Conservation (phyloP, 2,888 invertebrate species). For the Nasonia oneida region DNA sequence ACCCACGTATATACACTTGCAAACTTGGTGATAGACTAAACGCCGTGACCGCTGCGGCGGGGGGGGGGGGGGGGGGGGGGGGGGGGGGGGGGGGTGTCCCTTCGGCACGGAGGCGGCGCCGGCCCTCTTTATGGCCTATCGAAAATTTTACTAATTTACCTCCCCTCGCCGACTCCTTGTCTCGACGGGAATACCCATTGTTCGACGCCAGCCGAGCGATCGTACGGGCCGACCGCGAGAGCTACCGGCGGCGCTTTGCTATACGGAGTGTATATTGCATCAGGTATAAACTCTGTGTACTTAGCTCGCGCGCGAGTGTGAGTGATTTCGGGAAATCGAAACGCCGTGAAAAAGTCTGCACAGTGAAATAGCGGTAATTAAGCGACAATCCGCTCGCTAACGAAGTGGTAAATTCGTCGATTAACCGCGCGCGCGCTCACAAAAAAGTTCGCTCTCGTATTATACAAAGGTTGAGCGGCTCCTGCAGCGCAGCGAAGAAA, state of each 20-base stretch:
- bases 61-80: neutral
- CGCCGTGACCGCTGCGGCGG: constrained; percentile 3
- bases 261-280: neutral
- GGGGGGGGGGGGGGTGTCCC: neutral
- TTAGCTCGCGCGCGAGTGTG: neutral
- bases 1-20: neutral
- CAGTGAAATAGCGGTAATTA: constrained; percentile 3
- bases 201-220: neutral
- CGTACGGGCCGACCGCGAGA: neutral
- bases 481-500: constrained; percentile 16
- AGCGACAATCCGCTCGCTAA: constrained; percentile 14
- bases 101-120: neutral
- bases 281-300: neutral
- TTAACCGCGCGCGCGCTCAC: neutral
- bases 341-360: neutral
- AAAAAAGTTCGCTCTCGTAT: neutral
- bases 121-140: constrained; percentile 13
- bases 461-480: neutral
- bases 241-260: neutral
- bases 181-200: neutral
- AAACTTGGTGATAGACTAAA: neutral
- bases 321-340: neutral
- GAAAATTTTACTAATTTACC: constrained; percentile 25
- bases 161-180: neutral
- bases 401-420: constrained; percentile 50